Evolutionary conservation across 2,797 vertebrate genomes (phyloP).

Genomic region (Spinus olivaceus): DNA sequence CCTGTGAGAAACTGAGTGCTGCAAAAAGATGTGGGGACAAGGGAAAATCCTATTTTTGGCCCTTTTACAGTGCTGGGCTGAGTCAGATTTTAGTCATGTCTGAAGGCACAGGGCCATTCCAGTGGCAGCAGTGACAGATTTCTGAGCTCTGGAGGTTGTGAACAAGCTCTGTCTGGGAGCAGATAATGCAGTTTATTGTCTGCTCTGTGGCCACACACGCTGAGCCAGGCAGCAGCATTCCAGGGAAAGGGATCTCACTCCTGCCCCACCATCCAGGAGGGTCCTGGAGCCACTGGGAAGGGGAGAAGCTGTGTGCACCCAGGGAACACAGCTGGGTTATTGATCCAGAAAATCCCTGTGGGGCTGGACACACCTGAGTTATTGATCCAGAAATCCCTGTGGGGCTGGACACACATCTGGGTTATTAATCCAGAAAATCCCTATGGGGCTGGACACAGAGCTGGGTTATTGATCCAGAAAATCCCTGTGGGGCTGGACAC

Average conservation of each 20-base stretch:
- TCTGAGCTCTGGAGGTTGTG: background rate
- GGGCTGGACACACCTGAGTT: accelerated
- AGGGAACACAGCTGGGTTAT: background rate
- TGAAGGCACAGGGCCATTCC: background rate
- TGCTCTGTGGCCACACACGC: background rate
- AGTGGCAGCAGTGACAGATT: background rate
- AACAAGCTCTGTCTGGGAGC: background rate
- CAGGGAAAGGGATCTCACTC: background rate
- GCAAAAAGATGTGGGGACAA: background rate
- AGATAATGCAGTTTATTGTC: background rate
- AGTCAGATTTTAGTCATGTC: conserved; percentile 47
- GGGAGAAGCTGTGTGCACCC: background rate
- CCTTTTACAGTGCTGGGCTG: background rate
- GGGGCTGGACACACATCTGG: accelerated
- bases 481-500: accelerated
- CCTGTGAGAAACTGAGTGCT: background rate
- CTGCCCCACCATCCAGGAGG: background rate
- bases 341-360: background rate
- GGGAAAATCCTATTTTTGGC: background rate
- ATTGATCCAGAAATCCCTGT: background rate
- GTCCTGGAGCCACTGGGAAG: background rate
- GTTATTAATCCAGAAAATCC: accelerated
- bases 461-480: background rate
- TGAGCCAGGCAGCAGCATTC: background rate
- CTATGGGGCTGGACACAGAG: accelerated